Base-by-base conservation (phyloP, 1,140 invertebrate genomes). In the Drosophila nasuta region DNA sequence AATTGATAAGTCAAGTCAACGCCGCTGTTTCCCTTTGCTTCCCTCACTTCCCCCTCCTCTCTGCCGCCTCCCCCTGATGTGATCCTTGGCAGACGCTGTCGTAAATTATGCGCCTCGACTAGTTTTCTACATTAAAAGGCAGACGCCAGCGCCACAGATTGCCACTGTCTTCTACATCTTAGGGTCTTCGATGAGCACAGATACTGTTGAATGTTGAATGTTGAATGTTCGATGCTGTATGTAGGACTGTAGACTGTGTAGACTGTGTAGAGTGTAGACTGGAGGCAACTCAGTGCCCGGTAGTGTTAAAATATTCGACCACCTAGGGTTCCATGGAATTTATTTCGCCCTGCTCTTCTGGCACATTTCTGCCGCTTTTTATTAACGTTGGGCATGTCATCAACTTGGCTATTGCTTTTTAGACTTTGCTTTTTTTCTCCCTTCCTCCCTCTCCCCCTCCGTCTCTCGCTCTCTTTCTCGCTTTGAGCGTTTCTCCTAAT, bases 1-100 rank as follows among this genome's bases (percentile, higher is more conserved):
- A 91, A 91, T 91, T 91, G 88, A 91, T 91, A 91, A 91, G 88
- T 91, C 79, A 91, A 89, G 85, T 89, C 81, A 89, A 88, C 85
- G 85, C 83, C 77, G 71, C 15, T 49, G 65, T 25, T 25, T 25
- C 62, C 46, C 65, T 41, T 17, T 15, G 35, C 52, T 28, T 15
- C 45, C 17, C 25, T 15, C 20, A 20, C 17, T 30, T 15, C 57
- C 20, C 51, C 69, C 58, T 5, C 41, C 25, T 3, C 6, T 20
- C 17, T 11, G 11, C 25, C 41, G 33, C 13, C 6, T n/a, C 48
- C 49, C 60, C 10, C 8, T 54, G 30, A 28, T 15, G 54, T 56
- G 51, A 66, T 82, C 60, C 68, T 76, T 54, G 65, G 51, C 72
- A 43, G 74, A 56, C 58, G 60, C 48, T 66, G 66, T 88, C 86